Evolutionary conservation across 2,113 vertebrate species (phyloP).

Genomic region (Elgaria multicarinata): DNA sequence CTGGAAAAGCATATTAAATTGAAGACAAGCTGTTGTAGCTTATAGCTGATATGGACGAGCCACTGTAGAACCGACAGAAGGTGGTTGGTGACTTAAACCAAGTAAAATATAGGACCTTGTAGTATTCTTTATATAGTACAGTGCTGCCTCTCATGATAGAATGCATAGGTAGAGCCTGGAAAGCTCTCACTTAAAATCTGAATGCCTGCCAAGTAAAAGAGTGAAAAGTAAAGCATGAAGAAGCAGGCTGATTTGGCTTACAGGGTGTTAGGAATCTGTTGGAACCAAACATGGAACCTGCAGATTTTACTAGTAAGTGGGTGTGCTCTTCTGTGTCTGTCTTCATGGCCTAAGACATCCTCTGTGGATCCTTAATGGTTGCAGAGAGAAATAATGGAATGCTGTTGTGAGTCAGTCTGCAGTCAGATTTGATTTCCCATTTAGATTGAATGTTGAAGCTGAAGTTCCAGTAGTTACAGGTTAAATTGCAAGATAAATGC

Average conservation of each 20-base stretch:
- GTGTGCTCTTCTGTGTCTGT: neutral
- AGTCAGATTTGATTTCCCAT: neutral
- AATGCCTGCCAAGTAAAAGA: slow-evolving; percentile 26
- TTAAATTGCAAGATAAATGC: neutral
- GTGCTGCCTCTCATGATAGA: neutral
- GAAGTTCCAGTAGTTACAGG: slow-evolving; percentile 21
- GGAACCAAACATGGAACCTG: slow-evolving; percentile 3
- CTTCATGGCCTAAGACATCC: neutral
- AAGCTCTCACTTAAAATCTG: slow-evolving; percentile 24
- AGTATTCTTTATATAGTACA: slow-evolving; percentile 23
- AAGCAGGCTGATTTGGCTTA: neutral
- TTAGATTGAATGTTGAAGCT: slow-evolving; percentile 13
- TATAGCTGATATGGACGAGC: neutral
- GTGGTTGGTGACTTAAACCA: neutral
- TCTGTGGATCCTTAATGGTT: neutral
- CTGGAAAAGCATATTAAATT: neutral
- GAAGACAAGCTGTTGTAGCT: too few relatives aligned
- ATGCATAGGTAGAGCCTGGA: slow-evolving; percentile 5
- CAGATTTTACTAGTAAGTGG: slow-evolving; percentile 21
- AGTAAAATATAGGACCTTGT: neutral
- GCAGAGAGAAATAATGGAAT: slow-evolving; percentile 9
- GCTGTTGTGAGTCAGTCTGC: neutral
- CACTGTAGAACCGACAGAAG: neutral
- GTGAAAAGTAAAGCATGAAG: neutral
- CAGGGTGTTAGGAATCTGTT: fast-evolving